Evolutionary conservation across 1,140 invertebrate genomes (phyloP).

Genomic region (Magallana gigas): DNA sequence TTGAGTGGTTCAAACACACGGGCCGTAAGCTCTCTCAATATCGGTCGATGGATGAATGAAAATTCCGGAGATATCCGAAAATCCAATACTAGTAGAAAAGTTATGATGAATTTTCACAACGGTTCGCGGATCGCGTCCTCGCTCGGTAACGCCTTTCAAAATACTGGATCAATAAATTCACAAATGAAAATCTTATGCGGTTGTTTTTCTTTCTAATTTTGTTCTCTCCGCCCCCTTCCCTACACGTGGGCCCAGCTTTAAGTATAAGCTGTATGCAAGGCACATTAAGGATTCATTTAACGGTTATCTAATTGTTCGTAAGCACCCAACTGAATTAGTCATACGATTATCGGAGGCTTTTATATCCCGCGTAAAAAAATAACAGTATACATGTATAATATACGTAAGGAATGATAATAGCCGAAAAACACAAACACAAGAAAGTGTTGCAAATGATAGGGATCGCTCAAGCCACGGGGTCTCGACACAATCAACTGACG

Average conservation of each 20-base stretch:
- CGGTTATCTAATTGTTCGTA: constrained; percentile 22
- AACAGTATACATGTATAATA: not conserved
- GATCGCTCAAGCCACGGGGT: constrained; percentile 13
- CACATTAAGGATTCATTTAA: constrained; percentile 17
- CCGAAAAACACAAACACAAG: not conserved
- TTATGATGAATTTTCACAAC: constrained; percentile 14
- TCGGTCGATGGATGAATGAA: constrained; percentile 1
- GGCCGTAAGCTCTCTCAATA: not conserved
- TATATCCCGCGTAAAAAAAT: constrained; percentile 3
- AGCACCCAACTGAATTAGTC: constrained; percentile 22
- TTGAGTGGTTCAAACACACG: not conserved
- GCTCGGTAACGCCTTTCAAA: constrained; percentile 34
- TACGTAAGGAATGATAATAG: constrained; percentile 7
- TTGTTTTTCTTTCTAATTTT: not conserved
- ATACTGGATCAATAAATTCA: constrained; percentile 28
- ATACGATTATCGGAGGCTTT: not conserved
- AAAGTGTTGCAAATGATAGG: not conserved
- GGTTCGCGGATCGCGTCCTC: not conserved
- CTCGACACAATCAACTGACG: not conserved
- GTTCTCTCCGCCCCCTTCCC: not conserved
- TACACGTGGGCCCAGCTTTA: constrained; percentile 1
- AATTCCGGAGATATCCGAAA: constrained; percentile 30
- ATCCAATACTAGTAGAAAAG: constrained; percentile 22
- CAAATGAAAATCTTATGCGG: constrained; percentile 10
- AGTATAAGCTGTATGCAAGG: not conserved